phyloP scores from a whole-genome alignment of 2,113 vertebrate species.

The Rhodinocichla rosea region DNA sequence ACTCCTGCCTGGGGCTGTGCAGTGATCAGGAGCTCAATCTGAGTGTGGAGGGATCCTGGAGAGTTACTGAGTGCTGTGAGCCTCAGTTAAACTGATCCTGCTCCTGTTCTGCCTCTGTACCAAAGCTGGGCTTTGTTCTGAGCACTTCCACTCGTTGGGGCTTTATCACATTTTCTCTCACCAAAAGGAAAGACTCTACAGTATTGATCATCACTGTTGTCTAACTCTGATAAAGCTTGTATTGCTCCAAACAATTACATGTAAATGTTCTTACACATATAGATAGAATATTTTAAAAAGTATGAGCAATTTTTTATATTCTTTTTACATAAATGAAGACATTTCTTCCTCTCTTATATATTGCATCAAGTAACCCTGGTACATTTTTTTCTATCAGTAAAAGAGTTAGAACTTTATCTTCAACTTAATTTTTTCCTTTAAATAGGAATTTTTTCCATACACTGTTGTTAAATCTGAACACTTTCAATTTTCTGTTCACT shows the following conservation, averaged over 20 bases:
- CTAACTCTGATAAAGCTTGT: background rate
- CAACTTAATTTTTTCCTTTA: background rate
- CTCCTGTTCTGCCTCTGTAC: background rate
- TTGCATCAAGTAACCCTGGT: background rate
- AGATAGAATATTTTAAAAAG: background rate
- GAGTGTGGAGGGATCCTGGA: background rate
- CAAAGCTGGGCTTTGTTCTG: background rate
- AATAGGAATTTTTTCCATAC: background rate
- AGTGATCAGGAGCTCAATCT: background rate
- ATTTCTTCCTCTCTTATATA: background rate
- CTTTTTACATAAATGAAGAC: background rate
- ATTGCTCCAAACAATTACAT: background rate
- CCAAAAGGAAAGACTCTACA: background rate
- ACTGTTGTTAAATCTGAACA: background rate
- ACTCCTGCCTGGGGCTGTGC: background rate
- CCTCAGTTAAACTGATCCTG: background rate
- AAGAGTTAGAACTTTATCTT: background rate
- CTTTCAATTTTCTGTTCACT: background rate
- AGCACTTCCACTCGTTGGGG: background rate
- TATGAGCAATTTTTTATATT: background rate
- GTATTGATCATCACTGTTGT: background rate
- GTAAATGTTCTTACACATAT: background rate
- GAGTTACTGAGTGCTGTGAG: background rate
- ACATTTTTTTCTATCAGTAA: background rate
- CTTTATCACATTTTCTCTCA: background rate